Base-by-base conservation (phyloP, 1,140 invertebrate genomes). In the Procambarus virginalis region DNA sequence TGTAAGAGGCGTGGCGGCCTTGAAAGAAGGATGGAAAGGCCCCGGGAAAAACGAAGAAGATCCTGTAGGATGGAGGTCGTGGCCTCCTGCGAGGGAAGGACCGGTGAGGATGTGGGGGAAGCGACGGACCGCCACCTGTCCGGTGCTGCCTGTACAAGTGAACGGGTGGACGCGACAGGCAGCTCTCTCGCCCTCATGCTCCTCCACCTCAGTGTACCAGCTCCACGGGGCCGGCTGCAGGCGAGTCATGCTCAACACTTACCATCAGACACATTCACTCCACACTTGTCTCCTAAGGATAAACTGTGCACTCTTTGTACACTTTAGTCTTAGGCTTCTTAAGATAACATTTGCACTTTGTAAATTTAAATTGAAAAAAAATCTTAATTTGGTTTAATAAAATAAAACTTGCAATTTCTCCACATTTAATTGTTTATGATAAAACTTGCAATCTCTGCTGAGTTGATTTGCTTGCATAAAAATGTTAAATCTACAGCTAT, bases 141-240 rank as follows among this genome's bases (percentile, higher is more conserved):
- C 45, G 5, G 82, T 49, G 45, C 60, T 73, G 2, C 82, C 82
- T 0, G 10, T 68, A 3, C 46, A 6, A 45, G 5, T 49, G 34
- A 73, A 60, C 8, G 48, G 48, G 3, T 49, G 68, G 80, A 82
- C 80, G 58, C 20, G 80, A 55, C 60, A 58, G 22, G 45, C 60
- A 12, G 6, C 55, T 58, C 6, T 9, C 55, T 8, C 55, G 55
- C 12, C 14, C 14, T 20, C 60, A 10, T 14, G 4, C 20, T 20
- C 60, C 58, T 45, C 8, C 45, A 12, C 58, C 58, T 68, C 46
- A 45, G 45, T 45, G n/a, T 75, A 58, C 12, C 75, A 51, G 51
- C 55, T 79, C 22, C 86, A 87, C 22, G 86, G 86, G 48, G 86
- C 73, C 14, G 86, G 86, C 4, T 87, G 86, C 86, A 87, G 22